These are phyloP conservation scores for Drosophila sordidula DNA, from an alignment of 2,888 invertebrate species.

Conservation along the genomic window DNA sequence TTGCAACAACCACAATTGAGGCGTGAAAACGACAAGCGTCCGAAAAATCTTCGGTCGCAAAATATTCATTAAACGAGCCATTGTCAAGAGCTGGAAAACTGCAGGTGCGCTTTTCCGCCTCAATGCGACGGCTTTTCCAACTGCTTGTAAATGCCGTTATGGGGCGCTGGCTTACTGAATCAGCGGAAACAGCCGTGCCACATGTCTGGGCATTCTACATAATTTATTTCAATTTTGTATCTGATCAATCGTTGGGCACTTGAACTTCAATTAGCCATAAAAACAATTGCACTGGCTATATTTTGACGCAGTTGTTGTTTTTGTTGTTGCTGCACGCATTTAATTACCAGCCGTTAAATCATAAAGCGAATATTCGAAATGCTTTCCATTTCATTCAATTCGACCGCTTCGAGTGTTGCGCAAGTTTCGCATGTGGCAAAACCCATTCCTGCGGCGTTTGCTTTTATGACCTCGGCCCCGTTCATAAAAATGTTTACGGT, in stretches of 20 bases:
- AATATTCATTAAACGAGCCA: constrained; percentile 22
- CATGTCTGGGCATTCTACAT: constrained; percentile 34
- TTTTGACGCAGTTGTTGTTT: not conserved
- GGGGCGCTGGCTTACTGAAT: constrained; percentile 4
- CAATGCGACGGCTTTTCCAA: constrained; percentile 13
- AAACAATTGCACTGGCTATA: constrained; percentile 23
- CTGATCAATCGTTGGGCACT: constrained; percentile 10
- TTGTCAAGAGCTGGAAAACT: constrained; percentile 13
- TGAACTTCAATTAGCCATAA: constrained; percentile 56
- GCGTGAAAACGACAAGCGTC: constrained; percentile 58
- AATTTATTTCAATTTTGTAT: constrained; percentile 41
- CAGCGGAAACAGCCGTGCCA: constrained; percentile 25
- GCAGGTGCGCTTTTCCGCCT: constrained; percentile 39
- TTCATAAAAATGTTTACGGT: constrained; percentile 44
- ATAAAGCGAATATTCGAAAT: constrained; percentile 42
- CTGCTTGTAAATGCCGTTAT: constrained; percentile 2
- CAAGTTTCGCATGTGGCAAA: constrained; percentile 34
- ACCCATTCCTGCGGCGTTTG: constrained; percentile 21
- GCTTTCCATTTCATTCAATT: constrained; percentile 36
- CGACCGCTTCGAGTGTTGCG: constrained; percentile 26
- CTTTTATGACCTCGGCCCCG: constrained; percentile 58
- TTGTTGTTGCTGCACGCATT: constrained; percentile 22
- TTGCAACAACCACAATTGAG: constrained; percentile 41
- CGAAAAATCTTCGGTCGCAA: constrained; percentile 26
- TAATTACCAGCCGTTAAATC: constrained; percentile 52